Conservation (phyloP, 1,140 invertebrate genomes). For the Pygmarrhopalites habei region DNA sequence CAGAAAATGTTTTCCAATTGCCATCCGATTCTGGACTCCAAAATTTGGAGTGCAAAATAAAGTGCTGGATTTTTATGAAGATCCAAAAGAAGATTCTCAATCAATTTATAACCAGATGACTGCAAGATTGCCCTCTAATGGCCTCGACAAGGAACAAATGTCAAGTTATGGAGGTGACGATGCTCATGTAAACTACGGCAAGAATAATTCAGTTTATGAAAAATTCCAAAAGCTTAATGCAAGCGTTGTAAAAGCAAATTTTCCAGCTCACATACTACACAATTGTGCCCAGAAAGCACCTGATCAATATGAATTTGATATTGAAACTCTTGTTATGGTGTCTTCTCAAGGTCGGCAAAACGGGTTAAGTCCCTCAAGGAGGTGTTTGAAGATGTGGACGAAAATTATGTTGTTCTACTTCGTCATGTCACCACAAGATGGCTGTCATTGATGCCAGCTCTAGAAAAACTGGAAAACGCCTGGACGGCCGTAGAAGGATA, state of each 20-base stretch:
- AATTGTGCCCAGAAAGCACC: constrained; percentile 41
- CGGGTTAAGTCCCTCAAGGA: constrained; percentile 34
- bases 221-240: too few species aligned
- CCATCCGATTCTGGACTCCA: too few species aligned
- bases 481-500: background rate
- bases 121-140: too few species aligned
- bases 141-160: too few species aligned
- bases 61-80: too few species aligned
- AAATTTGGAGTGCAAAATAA: too few species aligned
- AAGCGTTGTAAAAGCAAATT: background rate
- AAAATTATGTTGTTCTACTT: background rate
- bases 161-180: too few species aligned
- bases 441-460: background rate
- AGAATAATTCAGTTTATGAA: too few species aligned
- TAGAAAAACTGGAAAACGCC: background rate
- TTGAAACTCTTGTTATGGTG: constrained; percentile 38
- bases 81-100: too few species aligned
- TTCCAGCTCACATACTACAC: constrained; percentile 40
- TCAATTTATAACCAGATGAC: too few species aligned
- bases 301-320: constrained; percentile 40
- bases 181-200: too few species aligned
- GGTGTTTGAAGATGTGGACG: background rate
- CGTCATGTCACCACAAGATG: background rate
- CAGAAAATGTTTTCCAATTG: too few species aligned
- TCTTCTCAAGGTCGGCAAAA: constrained; percentile 41